Conservation (phyloP, 2,888 invertebrate genomes). For the Amorpha juglandis region DNA sequence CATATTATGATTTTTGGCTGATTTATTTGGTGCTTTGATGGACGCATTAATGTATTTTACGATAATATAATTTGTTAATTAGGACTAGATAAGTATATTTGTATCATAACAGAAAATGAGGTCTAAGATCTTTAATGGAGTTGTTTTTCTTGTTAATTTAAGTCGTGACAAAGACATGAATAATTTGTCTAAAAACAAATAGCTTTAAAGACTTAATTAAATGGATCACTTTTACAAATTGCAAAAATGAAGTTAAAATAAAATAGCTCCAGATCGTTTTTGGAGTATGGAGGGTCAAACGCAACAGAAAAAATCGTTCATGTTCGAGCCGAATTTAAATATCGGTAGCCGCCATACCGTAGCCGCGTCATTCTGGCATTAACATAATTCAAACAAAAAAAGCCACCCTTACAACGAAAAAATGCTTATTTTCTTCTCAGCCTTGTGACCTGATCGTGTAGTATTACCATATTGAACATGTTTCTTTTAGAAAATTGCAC, state of each 20-base stretch:
- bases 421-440: constrained; percentile 62
- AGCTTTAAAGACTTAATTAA: neutral
- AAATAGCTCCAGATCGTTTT: constrained; percentile 8
- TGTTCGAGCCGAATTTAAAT: constrained; percentile 71
- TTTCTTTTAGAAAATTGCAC: constrained; percentile 51
- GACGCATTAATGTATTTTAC: neutral
- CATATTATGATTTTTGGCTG: neutral
- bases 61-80: neutral
- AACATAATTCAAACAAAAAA: constrained; percentile 81
- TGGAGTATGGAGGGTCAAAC: constrained; percentile 53
- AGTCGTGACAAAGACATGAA: no score
- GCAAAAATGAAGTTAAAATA: neutral
- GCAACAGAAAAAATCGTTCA: constrained; percentile 57
- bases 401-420: constrained; percentile 60
- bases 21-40: constrained; percentile 1
- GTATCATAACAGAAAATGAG: neutral
- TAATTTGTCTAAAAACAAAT: neutral
- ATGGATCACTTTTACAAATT: neutral
- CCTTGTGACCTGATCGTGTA: constrained; percentile 56
- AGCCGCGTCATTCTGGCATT: constrained; percentile 71
- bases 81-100: neutral
- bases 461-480: constrained; percentile 60
- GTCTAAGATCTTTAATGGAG: neutral
- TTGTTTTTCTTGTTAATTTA: no score
- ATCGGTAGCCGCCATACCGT: constrained; percentile 61